Evolutionary conservation across 2,113 vertebrate species (phyloP).

Genomic region (Nothoprocta perdicaria): DNA sequence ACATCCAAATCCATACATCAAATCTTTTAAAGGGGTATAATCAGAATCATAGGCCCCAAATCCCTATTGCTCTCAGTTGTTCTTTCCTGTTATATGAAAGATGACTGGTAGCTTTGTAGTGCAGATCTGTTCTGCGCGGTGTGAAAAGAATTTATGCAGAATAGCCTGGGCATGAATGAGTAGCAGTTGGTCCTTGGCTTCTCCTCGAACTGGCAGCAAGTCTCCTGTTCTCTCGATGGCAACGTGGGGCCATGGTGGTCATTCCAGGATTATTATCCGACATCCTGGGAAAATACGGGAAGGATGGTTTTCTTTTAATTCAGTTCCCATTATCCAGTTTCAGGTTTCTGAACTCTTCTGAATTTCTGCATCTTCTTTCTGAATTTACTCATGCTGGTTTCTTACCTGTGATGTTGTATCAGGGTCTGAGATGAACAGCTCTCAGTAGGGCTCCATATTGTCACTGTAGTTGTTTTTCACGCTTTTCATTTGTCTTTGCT

Average conservation of each 20-base stretch:
- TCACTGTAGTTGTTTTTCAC: neutral
- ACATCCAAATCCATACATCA: neutral
- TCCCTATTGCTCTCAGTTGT: neutral
- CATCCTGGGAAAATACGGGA: neutral
- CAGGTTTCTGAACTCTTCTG: neutral
- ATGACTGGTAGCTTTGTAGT: neutral
- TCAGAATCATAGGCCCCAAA: neutral
- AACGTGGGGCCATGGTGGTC: rapidly evolving
- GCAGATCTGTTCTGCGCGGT: rapidly evolving
- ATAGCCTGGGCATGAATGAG: neutral
- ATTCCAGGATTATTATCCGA: neutral
- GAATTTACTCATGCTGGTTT: neutral
- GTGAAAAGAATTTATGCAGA: neutral
- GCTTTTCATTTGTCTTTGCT: neutral
- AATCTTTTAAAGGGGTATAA: neutral
- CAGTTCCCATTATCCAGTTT: neutral
- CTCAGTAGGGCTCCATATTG: neutral
- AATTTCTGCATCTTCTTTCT: neutral
- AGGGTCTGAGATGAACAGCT: neutral
- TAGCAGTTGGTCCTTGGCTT: neutral
- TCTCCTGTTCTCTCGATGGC: neutral
- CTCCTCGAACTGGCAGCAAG: neutral
- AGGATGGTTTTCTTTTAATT: neutral
- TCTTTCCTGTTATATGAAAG: neutral
- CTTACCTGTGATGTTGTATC: neutral